Conservation (phyloP, 2,888 invertebrate species). For the Coronaproctus castanopsis region DNA sequence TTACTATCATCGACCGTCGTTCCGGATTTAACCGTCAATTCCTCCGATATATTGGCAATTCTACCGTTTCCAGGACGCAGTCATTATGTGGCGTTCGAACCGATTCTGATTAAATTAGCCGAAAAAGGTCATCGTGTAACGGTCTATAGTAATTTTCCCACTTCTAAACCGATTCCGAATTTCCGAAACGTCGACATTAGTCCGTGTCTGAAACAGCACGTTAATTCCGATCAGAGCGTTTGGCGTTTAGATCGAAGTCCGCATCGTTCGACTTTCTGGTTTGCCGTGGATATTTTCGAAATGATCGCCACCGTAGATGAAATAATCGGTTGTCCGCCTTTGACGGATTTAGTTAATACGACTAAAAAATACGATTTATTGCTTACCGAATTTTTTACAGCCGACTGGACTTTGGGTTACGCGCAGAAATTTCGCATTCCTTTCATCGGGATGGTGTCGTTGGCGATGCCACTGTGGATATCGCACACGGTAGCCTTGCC, state of each 20-base stretch:
- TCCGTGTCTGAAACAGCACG: not conserved
- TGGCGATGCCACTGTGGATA: constrained; percentile 40
- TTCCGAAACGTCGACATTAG: constrained; percentile 1
- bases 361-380: constrained; percentile 38
- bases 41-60: constrained; percentile 5
- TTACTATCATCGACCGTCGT: no score
- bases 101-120: constrained; percentile 6
- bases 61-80: constrained; percentile 8
- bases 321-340: constrained; percentile 3
- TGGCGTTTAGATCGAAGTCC: not conserved
- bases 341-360: constrained; percentile 1
- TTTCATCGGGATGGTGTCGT: constrained; percentile 37
- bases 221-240: not conserved
- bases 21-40: no score
- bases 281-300: not conserved
- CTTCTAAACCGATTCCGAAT: not conserved
- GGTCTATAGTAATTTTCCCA: constrained; percentile 6
- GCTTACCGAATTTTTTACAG: constrained; percentile 46
- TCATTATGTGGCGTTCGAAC: constrained; percentile 7
- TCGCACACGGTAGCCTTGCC: constrained; percentile 19
- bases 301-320: constrained; percentile 1
- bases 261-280: not conserved
- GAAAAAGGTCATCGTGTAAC: constrained; percentile 9
- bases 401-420: constrained; percentile 46
- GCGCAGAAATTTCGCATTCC: constrained; percentile 41